phyloP scores from a whole-genome alignment of 2,113 vertebrate genomes.

The Okapia johnstoni region DNA sequence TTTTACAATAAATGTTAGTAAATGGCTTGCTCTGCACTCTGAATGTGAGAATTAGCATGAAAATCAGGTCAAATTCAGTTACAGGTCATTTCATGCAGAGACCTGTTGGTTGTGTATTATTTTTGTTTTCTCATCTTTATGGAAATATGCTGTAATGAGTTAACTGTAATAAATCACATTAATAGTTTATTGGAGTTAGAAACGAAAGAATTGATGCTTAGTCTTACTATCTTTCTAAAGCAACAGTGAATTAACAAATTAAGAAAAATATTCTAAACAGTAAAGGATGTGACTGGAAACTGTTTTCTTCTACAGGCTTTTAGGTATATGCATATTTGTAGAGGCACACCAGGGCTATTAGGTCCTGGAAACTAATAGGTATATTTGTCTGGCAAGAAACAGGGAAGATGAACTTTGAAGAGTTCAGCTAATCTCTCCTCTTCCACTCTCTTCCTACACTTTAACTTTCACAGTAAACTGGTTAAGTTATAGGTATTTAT shows the following conservation, averaged over 20 bases:
- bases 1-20: background rate
- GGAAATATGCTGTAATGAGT: background rate
- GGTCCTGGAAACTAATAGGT: background rate
- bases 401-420: background rate
- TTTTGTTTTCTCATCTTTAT: constrained; percentile 22
- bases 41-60: background rate
- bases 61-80: background rate
- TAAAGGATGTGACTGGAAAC: background rate
- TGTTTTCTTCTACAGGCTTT: background rate
- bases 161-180: background rate
- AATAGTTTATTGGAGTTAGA: background rate
- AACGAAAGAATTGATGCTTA: background rate
- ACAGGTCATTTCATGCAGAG: background rate
- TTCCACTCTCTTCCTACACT: background rate
- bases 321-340: background rate
- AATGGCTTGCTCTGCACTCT: background rate
- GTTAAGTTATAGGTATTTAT: background rate
- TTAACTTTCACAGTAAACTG: background rate
- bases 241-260: background rate
- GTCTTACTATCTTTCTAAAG: background rate
- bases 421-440: background rate
- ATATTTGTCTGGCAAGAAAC: background rate
- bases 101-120: background rate
- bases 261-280: background rate
- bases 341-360: background rate